phyloP scores from a whole-genome alignment of 2,797 vertebrate species.

The Mastacembelus armatus region DNA sequence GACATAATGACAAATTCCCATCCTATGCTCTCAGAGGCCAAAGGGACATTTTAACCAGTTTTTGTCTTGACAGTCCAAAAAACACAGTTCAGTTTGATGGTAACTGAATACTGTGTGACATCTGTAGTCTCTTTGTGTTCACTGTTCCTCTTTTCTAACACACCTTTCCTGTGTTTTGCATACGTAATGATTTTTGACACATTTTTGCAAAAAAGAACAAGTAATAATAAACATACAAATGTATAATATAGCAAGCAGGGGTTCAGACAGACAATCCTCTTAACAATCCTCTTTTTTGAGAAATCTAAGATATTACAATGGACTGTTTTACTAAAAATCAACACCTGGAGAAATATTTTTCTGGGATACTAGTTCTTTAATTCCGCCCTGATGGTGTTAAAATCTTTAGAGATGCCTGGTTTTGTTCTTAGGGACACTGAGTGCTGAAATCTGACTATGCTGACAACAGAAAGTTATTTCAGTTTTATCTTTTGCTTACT shows the following conservation, averaged over 20 bases:
- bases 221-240: background rate
- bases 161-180: conserved; percentile 14
- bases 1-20: too few relatives aligned
- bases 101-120: background rate
- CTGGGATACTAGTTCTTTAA: background rate
- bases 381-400: background rate
- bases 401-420: background rate
- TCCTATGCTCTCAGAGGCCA: too few relatives aligned
- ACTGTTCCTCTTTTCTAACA: conserved; percentile 28
- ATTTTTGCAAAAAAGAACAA: background rate
- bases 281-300: background rate
- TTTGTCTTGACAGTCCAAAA: too few relatives aligned
- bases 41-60: too few relatives aligned
- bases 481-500: background rate
- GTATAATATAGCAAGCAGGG: too few relatives aligned
- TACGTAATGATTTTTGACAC: conserved; percentile 4
- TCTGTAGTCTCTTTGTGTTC: conserved; percentile 9
- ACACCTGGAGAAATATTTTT: background rate
- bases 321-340: background rate
- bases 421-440: background rate
- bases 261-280: too few relatives aligned
- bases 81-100: too few relatives aligned
- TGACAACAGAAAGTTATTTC: background rate
- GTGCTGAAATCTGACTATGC: background rate
- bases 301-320: background rate